Percentiles rank a stretch among this genome's conserved stretches.
phyloP scores from a whole-genome alignment of 2,113 vertebrate species.

The Heptranchias perlo region DNA sequence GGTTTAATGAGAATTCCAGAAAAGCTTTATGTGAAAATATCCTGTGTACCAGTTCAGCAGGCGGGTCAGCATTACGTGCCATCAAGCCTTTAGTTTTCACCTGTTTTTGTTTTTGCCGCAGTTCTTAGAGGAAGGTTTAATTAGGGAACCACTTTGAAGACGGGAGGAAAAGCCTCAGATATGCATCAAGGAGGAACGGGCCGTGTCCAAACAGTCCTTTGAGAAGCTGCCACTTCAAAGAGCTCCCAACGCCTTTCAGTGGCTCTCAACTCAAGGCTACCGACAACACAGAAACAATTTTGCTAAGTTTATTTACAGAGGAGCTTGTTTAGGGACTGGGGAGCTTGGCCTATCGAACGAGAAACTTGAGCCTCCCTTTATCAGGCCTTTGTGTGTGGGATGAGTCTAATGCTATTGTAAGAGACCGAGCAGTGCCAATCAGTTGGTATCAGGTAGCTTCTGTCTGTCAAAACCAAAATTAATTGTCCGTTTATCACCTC shows the following conservation, averaged over 20 bases:
- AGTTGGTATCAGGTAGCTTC: not conserved
- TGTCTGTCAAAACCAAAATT: not conserved
- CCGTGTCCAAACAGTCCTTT: constrained; percentile 20
- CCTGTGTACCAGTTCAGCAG: not conserved
- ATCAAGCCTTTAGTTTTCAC: not conserved
- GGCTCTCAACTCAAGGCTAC: constrained; percentile 2
- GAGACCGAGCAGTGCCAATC: not conserved
- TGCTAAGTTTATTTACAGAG: not conserved
- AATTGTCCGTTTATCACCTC: not conserved
- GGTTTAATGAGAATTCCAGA: not conserved
- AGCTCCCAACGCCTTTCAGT: not conserved
- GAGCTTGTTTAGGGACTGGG: not conserved
- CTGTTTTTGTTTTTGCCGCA: not conserved
- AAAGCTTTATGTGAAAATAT: not conserved
- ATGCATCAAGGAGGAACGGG: not conserved
- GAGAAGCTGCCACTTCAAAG: not conserved
- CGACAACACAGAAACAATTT: constrained; percentile 1
- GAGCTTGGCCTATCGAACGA: not conserved
- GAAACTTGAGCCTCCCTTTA: not conserved
- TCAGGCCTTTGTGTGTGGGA: not conserved
- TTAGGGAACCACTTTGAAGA: constrained; percentile 22
- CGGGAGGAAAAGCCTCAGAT: constrained; percentile 10
- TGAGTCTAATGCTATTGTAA: not conserved
- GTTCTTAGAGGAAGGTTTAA: not conserved
- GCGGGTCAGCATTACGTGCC: not conserved